Conservation (phyloP, 2,797 vertebrate species). For the Gambusia yucatana region DNA sequence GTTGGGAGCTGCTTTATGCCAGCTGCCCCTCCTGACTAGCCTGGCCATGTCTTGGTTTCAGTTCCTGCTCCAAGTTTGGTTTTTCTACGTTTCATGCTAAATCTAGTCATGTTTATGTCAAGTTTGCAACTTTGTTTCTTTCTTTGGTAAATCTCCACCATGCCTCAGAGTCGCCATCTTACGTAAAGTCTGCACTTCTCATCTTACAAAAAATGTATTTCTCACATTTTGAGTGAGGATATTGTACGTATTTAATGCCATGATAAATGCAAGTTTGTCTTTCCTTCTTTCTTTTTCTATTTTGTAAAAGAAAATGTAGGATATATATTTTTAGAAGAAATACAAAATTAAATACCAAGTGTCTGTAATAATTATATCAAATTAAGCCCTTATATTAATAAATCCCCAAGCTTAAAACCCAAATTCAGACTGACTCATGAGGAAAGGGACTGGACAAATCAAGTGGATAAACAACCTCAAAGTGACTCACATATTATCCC, state of each 20-base stretch:
- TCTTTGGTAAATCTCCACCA: too few species aligned
- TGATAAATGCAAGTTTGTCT: background rate
- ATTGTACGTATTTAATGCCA: background rate
- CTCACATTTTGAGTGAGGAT: background rate
- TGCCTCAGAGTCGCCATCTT: too few species aligned
- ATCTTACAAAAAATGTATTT: background rate
- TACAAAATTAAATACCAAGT: background rate
- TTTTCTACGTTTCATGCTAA: too few species aligned
- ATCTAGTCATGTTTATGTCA: too few species aligned
- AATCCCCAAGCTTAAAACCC: background rate
- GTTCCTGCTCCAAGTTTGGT: too few species aligned
- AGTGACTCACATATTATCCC: constrained; percentile 48
- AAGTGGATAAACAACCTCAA: constrained; percentile 23
- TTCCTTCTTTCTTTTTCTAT: background rate
- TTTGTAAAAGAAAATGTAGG: background rate
- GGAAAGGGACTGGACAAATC: constrained; percentile 1
- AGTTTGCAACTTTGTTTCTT: too few species aligned
- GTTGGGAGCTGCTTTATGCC: too few species aligned
- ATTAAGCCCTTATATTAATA: background rate
- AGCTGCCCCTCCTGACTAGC: too few species aligned
- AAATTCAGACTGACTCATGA: constrained; percentile 11
- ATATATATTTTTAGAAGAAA: background rate
- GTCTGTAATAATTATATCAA: background rate
- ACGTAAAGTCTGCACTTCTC: background rate
- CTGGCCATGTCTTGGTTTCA: too few species aligned